A percentile compares a stretch with the other conserved stretches of the same genome.
phyloP scores from a whole-genome alignment of 2,113 vertebrate species.

The Channa argus region DNA sequence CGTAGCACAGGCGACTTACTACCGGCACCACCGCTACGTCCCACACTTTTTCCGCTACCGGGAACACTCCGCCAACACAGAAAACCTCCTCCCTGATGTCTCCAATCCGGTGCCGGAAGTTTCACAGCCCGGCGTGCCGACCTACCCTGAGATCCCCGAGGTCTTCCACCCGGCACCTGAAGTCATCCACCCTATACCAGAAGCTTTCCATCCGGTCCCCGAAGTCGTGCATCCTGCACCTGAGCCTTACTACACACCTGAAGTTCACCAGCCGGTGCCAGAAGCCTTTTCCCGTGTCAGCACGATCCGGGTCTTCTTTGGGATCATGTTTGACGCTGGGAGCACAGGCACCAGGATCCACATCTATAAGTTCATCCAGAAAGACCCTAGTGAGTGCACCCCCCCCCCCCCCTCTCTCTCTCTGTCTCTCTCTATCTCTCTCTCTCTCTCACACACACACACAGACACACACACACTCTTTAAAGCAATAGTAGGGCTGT shows the following conservation, averaged over 20 bases:
- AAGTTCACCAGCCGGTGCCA: conserved; percentile 5
- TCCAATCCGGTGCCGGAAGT: conserved; percentile 81
- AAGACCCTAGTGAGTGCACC: conserved; percentile 85
- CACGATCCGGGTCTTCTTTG: conserved; percentile 86
- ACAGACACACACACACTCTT: background rate
- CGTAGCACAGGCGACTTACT: conserved; percentile 83
- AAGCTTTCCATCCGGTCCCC: conserved; percentile 69
- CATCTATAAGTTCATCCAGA: conserved; percentile 96
- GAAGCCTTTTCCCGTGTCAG: conserved; percentile 73
- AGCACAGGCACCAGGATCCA: conserved; percentile 98
- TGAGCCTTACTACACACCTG: conserved; percentile 55
- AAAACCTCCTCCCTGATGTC: conserved; percentile 87
- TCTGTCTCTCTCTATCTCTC: conserved; percentile 12
- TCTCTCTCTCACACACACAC: conserved; percentile 5
- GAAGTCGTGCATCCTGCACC: conserved; percentile 71
- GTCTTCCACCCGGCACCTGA: conserved; percentile 71
- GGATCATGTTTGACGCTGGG: conserved; percentile 98
- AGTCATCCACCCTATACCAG: conserved; percentile 69
- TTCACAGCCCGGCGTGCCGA: conserved; percentile 49
- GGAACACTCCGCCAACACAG: conserved; percentile 86
- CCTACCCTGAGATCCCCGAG: conserved; percentile 61
- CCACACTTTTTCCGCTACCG: conserved; percentile 80
- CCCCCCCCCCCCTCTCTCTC: conserved; percentile 6
- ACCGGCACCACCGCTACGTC: conserved; percentile 81
- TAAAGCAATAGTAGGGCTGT: conserved; percentile 13